phyloP scores from a whole-genome alignment of 2,888 invertebrate species.

The Caenorhabditis wallacei region DNA sequence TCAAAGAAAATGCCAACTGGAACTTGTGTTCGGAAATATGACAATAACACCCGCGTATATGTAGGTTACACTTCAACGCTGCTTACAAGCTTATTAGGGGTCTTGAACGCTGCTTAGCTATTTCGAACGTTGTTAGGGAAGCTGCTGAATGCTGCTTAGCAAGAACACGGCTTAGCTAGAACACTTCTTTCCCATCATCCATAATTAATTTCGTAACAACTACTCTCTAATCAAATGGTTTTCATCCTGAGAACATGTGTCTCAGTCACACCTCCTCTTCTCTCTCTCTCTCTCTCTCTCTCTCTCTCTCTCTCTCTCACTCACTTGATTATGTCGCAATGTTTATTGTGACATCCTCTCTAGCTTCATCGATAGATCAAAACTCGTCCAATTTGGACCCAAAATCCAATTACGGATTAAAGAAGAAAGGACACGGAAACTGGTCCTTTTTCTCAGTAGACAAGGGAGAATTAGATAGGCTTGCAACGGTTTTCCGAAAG shows the following conservation, averaged over 20 bases:
- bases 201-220: too few species aligned
- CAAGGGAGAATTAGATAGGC: background rate
- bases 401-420: conserved; percentile 28
- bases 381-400: conserved; percentile 23
- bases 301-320: background rate
- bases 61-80: too few species aligned
- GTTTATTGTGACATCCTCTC: background rate
- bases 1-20: too few species aligned
- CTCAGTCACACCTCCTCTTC: background rate
- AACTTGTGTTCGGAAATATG: background rate
- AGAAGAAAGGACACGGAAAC: background rate
- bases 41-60: too few species aligned
- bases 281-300: background rate
- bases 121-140: too few species aligned
- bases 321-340: background rate
- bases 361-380: background rate
- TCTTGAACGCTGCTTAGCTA: too few species aligned
- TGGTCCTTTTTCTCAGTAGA: conserved; percentile 11
- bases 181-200: too few species aligned
- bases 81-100: too few species aligned
- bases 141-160: too few species aligned
- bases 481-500: conserved; percentile 8
- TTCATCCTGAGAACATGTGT: too few species aligned
- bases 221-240: too few species aligned
- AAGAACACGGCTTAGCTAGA: too few species aligned